Percentiles rank a stretch among this genome's conserved stretches.
These are phyloP conservation scores for Osmoderma eremita DNA, from an alignment of 2,888 invertebrate species.

Conservation along the genomic window DNA sequence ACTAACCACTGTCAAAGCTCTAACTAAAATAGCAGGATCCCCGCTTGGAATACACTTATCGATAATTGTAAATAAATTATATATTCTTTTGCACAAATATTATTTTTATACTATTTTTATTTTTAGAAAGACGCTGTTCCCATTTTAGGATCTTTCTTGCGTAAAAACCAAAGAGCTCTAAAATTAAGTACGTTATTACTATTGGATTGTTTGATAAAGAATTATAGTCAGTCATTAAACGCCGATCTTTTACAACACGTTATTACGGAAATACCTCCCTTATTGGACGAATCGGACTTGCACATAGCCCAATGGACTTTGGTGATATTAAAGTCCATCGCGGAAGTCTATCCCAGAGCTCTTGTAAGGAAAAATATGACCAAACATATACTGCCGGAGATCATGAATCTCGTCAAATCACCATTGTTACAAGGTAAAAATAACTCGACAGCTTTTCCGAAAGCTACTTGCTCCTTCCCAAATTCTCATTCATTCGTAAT, in stretches of 20 bases:
- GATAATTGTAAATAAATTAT: constrained; percentile 71
- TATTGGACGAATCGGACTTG: constrained; percentile 93
- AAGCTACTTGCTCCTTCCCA: background rate
- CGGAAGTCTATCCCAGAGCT: constrained; percentile 80
- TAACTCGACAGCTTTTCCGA: background rate
- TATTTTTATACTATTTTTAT: constrained; percentile 46
- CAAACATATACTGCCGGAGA: constrained; percentile 82
- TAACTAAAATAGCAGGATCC: constrained; percentile 93
- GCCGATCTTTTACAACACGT: constrained; percentile 80
- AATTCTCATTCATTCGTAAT: too few species aligned
- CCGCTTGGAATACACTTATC: constrained; percentile 87
- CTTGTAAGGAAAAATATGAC: constrained; percentile 72
- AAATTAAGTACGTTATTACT: constrained; percentile 91
- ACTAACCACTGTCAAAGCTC: constrained; percentile 93
- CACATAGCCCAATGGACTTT: constrained; percentile 95
- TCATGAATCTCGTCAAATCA: constrained; percentile 87
- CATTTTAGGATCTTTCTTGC: constrained; percentile 90
- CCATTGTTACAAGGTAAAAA: constrained; percentile 89
- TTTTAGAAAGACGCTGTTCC: constrained; percentile 86
- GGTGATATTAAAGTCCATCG: constrained; percentile 83
- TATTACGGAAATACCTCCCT: constrained; percentile 87
- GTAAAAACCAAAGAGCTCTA: constrained; percentile 96
- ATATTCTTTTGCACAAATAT: too few species aligned
- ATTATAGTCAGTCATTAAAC: constrained; percentile 75
- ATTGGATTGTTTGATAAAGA: constrained; percentile 88